Conservation (phyloP, 2,888 invertebrate genomes). For the Ceraclea dissimilis region DNA sequence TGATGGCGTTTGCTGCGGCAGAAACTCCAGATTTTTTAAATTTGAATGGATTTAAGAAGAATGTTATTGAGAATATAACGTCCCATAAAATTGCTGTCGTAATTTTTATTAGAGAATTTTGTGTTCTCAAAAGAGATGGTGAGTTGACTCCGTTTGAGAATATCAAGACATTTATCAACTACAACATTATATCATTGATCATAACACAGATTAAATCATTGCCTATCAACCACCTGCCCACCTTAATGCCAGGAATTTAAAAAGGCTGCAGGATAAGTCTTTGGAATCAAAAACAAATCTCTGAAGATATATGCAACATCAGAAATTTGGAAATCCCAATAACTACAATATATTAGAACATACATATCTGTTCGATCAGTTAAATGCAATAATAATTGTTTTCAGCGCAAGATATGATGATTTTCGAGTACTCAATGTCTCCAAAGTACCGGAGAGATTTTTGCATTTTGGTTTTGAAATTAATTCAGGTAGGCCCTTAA, state of each 20-base stretch:
- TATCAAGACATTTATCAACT: no score
- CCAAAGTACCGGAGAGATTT: conserved; percentile 67
- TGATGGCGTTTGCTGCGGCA: conserved; percentile 27
- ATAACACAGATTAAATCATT: no score
- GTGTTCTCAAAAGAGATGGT: conserved; percentile 52
- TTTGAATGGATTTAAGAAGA: conserved; percentile 38
- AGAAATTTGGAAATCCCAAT: no score
- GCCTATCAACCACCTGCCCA: no score
- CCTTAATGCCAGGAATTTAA: no score
- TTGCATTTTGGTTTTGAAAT: conserved; percentile 69
- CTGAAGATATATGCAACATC: no score
- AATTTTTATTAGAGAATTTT: conserved; percentile 68
- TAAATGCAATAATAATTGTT: conserved; percentile 3
- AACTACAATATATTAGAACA: no score
- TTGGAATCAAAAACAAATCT: no score
- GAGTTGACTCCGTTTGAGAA: no score
- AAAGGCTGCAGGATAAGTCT: no score
- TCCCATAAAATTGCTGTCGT: conserved; percentile 75
- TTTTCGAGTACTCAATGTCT: conserved; percentile 43
- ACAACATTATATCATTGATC: no score
- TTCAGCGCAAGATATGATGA: conserved; percentile 42
- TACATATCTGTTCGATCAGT: conserved; percentile 4
- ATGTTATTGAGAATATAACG: conserved; percentile 55
- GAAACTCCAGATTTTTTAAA: conserved; percentile 41
- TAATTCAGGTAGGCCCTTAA: conserved; percentile 67